These are phyloP conservation scores for Xenentodon cancila DNA, from an alignment of 2,797 vertebrate genomes.

Conservation along the genomic window DNA sequence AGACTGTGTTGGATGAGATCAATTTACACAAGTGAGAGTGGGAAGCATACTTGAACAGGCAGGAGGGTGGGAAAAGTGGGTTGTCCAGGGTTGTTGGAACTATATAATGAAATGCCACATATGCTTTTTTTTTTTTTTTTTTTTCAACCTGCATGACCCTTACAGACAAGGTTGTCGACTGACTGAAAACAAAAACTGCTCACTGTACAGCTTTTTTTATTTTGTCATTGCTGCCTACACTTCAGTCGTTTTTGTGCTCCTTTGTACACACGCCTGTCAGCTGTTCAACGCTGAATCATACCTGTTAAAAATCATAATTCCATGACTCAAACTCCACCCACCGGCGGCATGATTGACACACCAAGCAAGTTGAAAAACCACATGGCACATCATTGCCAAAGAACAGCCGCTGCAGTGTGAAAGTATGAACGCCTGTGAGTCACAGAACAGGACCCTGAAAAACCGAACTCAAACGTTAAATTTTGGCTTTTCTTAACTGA, in stretches of 20 bases:
- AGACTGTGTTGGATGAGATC: conserved; percentile 45
- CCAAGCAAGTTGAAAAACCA: conserved; percentile 65
- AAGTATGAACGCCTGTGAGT: conserved; percentile 55
- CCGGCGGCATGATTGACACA: conserved; percentile 66
- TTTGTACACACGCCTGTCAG: conserved; percentile 29
- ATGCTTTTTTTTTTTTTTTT: conserved; percentile 3
- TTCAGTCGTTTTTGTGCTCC: conserved; percentile 21
- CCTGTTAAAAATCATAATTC: conserved; percentile 61
- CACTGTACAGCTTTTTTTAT: neutral
- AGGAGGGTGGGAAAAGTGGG: neutral
- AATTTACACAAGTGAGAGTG: conserved; percentile 41
- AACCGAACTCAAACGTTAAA: conserved; percentile 43
- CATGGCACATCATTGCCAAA: conserved; percentile 49
- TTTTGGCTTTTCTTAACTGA: conserved; percentile 27
- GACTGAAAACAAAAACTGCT: neutral
- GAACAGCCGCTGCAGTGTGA: conserved; percentile 55
- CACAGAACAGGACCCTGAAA: conserved; percentile 39
- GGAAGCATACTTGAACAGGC: conserved; percentile 48
- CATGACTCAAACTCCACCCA: conserved; percentile 78
- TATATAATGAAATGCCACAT: neutral
- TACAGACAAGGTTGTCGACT: neutral
- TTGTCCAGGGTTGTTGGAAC: neutral
- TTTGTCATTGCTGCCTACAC: neutral
- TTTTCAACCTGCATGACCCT: neutral
- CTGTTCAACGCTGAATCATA: conserved; percentile 69